These are phyloP conservation scores for Cricetomys ansorgei DNA, from an alignment of 2,113 vertebrate species.

Conservation along the genomic window DNA sequence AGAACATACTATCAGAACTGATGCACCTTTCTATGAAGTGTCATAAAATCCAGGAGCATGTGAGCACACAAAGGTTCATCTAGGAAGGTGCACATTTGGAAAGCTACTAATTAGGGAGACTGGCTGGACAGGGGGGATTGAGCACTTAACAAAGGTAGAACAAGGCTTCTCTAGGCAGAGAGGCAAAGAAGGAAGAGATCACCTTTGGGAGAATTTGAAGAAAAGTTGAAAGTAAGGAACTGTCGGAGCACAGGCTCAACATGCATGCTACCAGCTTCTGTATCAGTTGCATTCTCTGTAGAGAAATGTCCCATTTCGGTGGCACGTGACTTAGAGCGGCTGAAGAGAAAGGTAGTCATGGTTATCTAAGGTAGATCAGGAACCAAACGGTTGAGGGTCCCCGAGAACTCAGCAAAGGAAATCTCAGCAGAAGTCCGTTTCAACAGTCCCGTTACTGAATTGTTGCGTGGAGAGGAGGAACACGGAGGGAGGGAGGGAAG, in stretches of 20 bases:
- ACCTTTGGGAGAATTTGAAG: background rate
- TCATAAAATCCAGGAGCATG: background rate
- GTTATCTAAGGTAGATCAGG: conserved; percentile 75
- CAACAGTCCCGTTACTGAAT: background rate
- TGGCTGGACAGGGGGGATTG: background rate
- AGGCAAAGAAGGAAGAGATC: background rate
- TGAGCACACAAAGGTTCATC: background rate
- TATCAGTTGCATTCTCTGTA: background rate
- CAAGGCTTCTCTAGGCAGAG: background rate
- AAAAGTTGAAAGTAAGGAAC: background rate
- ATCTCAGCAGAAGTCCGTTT: conserved; percentile 41
- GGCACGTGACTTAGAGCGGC: background rate
- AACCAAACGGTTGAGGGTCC: background rate
- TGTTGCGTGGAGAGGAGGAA: background rate
- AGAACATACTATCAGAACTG: background rate
- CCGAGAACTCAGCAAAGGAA: conserved; percentile 53
- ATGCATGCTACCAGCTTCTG: background rate
- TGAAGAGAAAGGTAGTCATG: background rate
- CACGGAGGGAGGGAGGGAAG: background rate
- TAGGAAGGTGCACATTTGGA: background rate
- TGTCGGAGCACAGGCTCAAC: background rate
- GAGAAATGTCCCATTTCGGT: background rate
- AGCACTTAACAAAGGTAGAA: fast-evolving
- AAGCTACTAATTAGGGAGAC: background rate
- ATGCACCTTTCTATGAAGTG: background rate